Evolutionary conservation across 2,888 invertebrate genomes (phyloP).

Genomic region (Mimumesa dahlbomi): DNA sequence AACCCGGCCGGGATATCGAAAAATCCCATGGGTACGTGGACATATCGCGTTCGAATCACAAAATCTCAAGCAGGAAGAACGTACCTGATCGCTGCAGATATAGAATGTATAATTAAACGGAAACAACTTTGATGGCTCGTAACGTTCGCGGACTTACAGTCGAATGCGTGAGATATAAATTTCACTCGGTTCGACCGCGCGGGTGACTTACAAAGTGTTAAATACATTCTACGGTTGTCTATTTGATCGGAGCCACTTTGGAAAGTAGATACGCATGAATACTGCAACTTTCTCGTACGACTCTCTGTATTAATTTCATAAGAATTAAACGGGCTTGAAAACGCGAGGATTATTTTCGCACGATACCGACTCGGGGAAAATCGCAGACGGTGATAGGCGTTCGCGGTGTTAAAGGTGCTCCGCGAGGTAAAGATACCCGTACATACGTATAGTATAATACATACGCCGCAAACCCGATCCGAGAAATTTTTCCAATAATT

Average conservation of each 20-base stretch:
- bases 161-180: background rate
- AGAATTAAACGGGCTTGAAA: background rate
- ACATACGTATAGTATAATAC: too few relatives aligned
- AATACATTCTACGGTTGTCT: background rate
- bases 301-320: background rate
- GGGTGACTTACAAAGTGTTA: background rate
- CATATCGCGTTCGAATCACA: constrained; percentile 17
- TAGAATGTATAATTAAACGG: constrained; percentile 23
- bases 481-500: too few relatives aligned
- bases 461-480: too few relatives aligned
- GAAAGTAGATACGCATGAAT: background rate
- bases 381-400: background rate
- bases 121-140: background rate
- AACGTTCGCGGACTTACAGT: background rate
- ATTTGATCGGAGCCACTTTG: background rate
- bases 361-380: background rate
- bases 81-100: constrained; percentile 8
- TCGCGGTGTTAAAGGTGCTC: background rate
- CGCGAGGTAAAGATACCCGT: too few relatives aligned
- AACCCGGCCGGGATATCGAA: constrained; percentile 32
- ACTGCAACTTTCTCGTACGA: background rate
- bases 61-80: constrained; percentile 37
- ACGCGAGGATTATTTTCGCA: background rate
- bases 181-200: background rate
- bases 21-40: constrained; percentile 41